A percentile compares a stretch with the other conserved stretches of the same genome.
Conservation (phyloP, 2,888 invertebrate genomes). For the Mamestra brassicae region DNA sequence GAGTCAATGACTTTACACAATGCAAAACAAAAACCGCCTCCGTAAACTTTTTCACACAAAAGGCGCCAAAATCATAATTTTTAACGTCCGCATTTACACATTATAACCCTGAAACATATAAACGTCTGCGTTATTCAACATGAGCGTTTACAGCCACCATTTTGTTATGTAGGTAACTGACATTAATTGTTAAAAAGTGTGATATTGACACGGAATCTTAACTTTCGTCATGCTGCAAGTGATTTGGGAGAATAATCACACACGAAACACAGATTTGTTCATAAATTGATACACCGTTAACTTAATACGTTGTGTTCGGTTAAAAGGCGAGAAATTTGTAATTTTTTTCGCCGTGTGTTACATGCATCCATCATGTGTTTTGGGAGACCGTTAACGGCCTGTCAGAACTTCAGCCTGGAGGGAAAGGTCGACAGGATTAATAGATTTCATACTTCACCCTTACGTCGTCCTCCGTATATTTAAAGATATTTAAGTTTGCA, state of each 20-base stretch:
- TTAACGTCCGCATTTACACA: slow-evolving; percentile 44
- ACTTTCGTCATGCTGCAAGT: slow-evolving; percentile 68
- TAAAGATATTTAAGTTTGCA: slow-evolving; percentile 35
- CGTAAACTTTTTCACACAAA: slow-evolving; percentile 52
- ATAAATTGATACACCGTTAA: slow-evolving; percentile 82
- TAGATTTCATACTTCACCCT: slow-evolving; percentile 66
- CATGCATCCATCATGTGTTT: slow-evolving; percentile 73
- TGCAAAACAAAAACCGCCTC: slow-evolving; percentile 38
- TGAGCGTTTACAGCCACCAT: slow-evolving; percentile 39
- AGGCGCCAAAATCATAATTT: slow-evolving; percentile 49
- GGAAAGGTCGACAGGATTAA: slow-evolving; percentile 66
- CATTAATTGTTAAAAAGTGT: slow-evolving; percentile 62
- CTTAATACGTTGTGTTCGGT: slow-evolving; percentile 80
- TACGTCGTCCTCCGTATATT: slow-evolving; percentile 29
- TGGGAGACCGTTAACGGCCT: slow-evolving; percentile 70
- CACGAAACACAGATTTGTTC: slow-evolving; percentile 75
- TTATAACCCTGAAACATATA: slow-evolving; percentile 57
- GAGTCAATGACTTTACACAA: slow-evolving; percentile 42
- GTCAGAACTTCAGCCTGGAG: slow-evolving; percentile 59
- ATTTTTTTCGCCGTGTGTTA: slow-evolving; percentile 75
- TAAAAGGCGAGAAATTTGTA: slow-evolving; percentile 87
- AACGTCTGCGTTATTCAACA: slow-evolving; percentile 54
- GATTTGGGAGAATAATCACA: slow-evolving; percentile 68
- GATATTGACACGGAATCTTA: slow-evolving; percentile 68
- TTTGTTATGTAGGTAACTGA: slow-evolving; percentile 64